phyloP scores from a whole-genome alignment of 1,140 invertebrate species.

The Dreissena polymorpha region DNA sequence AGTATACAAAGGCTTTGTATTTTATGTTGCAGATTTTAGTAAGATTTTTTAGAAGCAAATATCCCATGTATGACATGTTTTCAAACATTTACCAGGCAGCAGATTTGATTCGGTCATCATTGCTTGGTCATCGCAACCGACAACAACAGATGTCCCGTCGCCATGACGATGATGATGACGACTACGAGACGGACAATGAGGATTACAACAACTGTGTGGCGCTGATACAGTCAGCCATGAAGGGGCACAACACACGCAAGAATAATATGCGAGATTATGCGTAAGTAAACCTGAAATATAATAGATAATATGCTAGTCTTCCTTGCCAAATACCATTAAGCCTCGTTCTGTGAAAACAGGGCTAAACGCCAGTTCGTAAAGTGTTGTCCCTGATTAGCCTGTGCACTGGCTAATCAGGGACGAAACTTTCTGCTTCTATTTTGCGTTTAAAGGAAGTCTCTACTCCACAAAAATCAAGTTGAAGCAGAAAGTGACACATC shows the following conservation, averaged over 20 bases:
- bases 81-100: conserved; percentile 18
- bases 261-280: conserved; percentile 24
- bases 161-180: conserved; percentile 33
- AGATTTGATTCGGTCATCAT: conserved; percentile 41
- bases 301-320: neutral
- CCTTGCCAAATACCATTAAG: no score
- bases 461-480: no score
- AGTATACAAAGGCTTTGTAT: no score
- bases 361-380: no score
- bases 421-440: no score
- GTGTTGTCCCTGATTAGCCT: no score
- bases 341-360: no score
- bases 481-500: neutral
- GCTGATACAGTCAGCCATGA: conserved; percentile 38
- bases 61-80: no score
- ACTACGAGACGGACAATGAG: conserved; percentile 43
- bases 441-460: no score
- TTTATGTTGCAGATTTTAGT: no score
- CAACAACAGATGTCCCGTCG: conserved; percentile 12
- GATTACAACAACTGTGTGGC: conserved; percentile 50
- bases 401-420: no score
- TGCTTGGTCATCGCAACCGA: conserved; percentile 38
- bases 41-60: no score
- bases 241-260: conserved; percentile 41
- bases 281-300: conserved; percentile 21